These are phyloP conservation scores for Paelopatides confundens DNA, from an alignment of 53 echinoderm and acorn worm species.

Conservation along the genomic window DNA sequence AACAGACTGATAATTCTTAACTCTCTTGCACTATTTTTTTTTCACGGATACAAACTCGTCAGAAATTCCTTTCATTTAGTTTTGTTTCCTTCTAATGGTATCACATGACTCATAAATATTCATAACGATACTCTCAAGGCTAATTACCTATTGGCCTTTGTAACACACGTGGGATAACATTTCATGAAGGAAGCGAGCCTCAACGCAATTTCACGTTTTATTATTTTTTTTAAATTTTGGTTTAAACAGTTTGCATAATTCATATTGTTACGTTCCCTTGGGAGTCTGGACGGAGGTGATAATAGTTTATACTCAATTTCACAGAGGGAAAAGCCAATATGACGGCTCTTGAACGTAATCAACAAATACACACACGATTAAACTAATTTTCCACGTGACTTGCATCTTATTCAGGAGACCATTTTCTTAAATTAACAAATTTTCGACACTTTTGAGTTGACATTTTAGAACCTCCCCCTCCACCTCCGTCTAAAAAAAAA, in stretches of 20 bases:
- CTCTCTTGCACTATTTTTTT: too few relatives aligned
- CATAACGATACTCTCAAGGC: background rate
- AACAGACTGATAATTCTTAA: too few relatives aligned
- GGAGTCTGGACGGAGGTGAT: background rate
- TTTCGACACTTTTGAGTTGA: too few relatives aligned
- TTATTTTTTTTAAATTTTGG: background rate
- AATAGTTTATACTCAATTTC: background rate
- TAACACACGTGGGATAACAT: constrained; percentile 4
- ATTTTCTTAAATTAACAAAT: too few relatives aligned
- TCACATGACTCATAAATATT: background rate
- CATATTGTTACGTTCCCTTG: background rate
- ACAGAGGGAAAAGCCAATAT: background rate
- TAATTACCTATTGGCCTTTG: constrained; percentile 35
- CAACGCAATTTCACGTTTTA: background rate
- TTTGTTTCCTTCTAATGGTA: background rate
- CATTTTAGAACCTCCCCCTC: too few relatives aligned
- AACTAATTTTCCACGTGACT: background rate
- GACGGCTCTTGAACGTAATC: constrained; percentile 24
- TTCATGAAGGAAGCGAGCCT: constrained; percentile 1
- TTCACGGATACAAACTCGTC: too few relatives aligned
- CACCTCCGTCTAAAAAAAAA: too few relatives aligned
- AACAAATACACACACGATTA: constrained; percentile 17
- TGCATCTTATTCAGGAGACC: background rate
- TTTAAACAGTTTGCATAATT: background rate
- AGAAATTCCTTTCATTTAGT: background rate